These are phyloP conservation scores for Cerastis rubricosa DNA, from an alignment of 2,888 invertebrate species.

Conservation along the genomic window DNA sequence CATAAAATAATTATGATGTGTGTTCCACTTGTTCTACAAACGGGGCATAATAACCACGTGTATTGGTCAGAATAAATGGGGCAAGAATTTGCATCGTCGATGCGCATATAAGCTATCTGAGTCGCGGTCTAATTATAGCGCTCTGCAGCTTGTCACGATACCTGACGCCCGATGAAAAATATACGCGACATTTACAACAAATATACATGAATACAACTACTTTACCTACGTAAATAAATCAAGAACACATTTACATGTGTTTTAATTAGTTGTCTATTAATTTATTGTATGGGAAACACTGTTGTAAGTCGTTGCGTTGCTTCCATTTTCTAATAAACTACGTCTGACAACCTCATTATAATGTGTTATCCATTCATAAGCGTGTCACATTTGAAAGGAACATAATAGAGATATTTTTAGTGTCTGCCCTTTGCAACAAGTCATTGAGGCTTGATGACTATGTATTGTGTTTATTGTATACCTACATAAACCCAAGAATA, in stretches of 20 bases:
- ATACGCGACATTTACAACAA: constrained; percentile 32
- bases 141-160: constrained; percentile 75
- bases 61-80: constrained; percentile 77
- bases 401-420: constrained; percentile 49
- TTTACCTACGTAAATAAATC: constrained; percentile 13
- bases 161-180: constrained; percentile 75
- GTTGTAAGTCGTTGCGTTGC: background rate
- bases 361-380: constrained; percentile 38
- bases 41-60: constrained; percentile 67
- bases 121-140: constrained; percentile 82
- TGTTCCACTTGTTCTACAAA: constrained; percentile 63
- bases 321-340: constrained; percentile 43
- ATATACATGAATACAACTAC: constrained; percentile 8
- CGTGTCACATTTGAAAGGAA: constrained; percentile 37
- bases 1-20: constrained; percentile 56
- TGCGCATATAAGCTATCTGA: constrained; percentile 82
- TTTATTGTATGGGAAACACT: constrained; percentile 42
- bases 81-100: constrained; percentile 81
- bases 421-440: constrained; percentile 48
- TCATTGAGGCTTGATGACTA: constrained; percentile 54
- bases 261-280: constrained; percentile 43
- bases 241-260: constrained; percentile 25
- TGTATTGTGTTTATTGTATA: constrained; percentile 37
- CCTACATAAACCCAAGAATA: constrained; percentile 22
- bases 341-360: constrained; percentile 24